These are phyloP conservation scores for Bursaphelenchus okinawaensis DNA, from an alignment of 2,888 invertebrate species.

Conservation along the genomic window DNA sequence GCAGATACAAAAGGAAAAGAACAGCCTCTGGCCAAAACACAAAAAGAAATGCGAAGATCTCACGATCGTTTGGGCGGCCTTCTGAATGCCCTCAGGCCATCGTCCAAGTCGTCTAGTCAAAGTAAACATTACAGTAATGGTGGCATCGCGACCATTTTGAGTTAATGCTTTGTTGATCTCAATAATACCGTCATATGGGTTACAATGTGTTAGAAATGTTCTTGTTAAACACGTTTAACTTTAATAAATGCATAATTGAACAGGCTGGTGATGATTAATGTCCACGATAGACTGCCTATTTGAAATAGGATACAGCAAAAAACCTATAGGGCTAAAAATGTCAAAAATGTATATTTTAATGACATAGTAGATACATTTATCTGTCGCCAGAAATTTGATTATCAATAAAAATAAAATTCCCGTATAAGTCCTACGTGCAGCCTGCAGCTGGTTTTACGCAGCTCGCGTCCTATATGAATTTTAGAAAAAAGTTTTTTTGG, in stretches of 20 bases:
- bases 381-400: no score
- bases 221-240: neutral
- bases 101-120: conserved; percentile 17
- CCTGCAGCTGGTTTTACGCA: neutral
- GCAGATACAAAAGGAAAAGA: conserved; percentile 28
- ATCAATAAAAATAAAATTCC: no score
- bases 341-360: no score
- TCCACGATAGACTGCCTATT: no score
- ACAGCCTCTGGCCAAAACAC: conserved; percentile 12
- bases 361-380: no score
- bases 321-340: no score
- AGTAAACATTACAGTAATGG: neutral
- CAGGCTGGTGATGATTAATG: no score
- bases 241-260: neutral
- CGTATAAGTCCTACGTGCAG: no score
- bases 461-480: neutral
- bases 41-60: conserved; percentile 38
- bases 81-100: conserved; percentile 35
- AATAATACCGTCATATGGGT: neutral
- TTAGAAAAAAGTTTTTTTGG: neutral
- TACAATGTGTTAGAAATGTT: neutral
- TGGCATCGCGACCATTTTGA: neutral
- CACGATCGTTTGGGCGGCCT: conserved; percentile 35
- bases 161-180: conserved; percentile 1
- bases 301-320: no score